Conservation (phyloP, 2,888 invertebrate species). For the Netelia fuscicornis region DNA sequence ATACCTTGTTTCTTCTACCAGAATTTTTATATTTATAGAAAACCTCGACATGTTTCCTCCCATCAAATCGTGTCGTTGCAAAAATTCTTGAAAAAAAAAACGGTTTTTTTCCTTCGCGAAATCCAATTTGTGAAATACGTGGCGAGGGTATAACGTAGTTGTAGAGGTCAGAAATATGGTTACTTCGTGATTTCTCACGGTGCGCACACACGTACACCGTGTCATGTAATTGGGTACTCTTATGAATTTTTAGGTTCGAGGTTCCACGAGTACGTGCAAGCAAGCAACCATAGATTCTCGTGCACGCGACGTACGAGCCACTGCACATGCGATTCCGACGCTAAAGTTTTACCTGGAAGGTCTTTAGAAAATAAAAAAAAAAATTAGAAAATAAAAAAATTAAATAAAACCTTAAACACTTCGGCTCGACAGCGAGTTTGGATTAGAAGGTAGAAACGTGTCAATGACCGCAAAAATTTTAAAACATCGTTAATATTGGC, state of each 20-base stretch:
- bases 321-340: slow-evolving; percentile 6
- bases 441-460: neutral
- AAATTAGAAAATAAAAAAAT: neutral
- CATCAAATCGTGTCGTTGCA: neutral
- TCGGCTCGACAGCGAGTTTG: no score
- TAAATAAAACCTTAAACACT: no score
- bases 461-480: neutral
- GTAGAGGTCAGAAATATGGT: slow-evolving; percentile 30
- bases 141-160: slow-evolving; percentile 7
- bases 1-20: no score
- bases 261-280: neutral
- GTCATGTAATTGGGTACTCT: slow-evolving; percentile 41
- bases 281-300: neutral
- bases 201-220: slow-evolving; percentile 1
- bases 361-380: neutral
- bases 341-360: neutral
- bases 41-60: neutral
- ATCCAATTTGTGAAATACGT: slow-evolving; percentile 34
- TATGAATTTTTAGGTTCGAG: slow-evolving; percentile 34
- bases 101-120: slow-evolving; percentile 16
- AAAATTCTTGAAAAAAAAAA: neutral
- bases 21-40: no score
- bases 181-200: slow-evolving; percentile 29
- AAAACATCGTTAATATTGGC: neutral
- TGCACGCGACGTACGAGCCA: neutral